Base-by-base conservation (phyloP, 2,797 vertebrate genomes). In the Silurus lanzhouensis region DNA sequence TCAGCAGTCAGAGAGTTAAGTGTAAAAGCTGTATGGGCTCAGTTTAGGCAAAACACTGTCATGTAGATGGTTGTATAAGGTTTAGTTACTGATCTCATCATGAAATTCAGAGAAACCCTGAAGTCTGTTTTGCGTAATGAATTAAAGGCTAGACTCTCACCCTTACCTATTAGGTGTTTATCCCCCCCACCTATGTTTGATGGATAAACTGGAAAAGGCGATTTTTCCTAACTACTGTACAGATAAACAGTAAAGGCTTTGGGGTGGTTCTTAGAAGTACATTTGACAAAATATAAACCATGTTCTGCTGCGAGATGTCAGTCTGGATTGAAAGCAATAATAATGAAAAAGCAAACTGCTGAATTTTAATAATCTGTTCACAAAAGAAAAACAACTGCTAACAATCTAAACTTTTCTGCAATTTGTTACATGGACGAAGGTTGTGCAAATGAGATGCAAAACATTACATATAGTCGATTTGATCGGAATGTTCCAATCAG, bases 1-100 rank as follows among this genome's bases (percentile, higher is more conserved):
- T 88, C 48, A 82, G 38, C 64, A 38, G 48, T 68, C 84, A 25
- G n/a, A 48, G 48, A 48, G 52, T 20, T 71, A 82, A 68, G 44
- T 67, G 84, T 70, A 22, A 2, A 77, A n/a, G 17, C 15, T 61
- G 12, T 81, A 25, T 77, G 46, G 52, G 61, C 61, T 57, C 58
- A 58, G 58, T 57, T 57, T 5, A 27, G 48, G 57, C 14, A 27
- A 55, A 25, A 67, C 5, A 48, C 9, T 79, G 48, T 84, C 2
- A 52, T 60, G 58, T 8, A 71, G 74, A 63, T 6, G 1, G 17
- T 63, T 78, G 76, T 3, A n/a, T 46, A 61, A 3, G 6, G 6
- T 22, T 61, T 60, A 46, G 20, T 63, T 38, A 63, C 38, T 58
- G 55, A 31, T 58, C 2, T 80, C n/a, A 63, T 27, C 17, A 14